Base-by-base conservation (phyloP, 1,140 invertebrate genomes). In the Centruroides vittatus region DNA sequence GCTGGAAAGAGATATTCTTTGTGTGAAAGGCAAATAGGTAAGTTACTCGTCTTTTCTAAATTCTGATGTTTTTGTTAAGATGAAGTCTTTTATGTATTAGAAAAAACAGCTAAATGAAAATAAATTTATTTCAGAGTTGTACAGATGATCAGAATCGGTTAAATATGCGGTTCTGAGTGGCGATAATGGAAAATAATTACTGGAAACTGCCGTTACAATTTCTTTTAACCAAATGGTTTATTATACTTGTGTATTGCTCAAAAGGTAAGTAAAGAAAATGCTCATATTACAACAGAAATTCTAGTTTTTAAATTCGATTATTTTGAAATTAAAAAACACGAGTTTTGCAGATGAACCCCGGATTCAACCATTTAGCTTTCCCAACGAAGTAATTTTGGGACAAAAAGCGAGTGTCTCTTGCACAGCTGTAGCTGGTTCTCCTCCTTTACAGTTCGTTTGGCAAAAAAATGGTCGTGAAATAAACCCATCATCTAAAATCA, bases 361-460 rank as follows among this genome's bases (percentile, higher is more conserved):
- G 47, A 64, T 64, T 36, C 62, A 64, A 36, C 54, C 59, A 34
- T 64, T 64, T 51, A 58, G 10, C 34, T 64, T 61, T 35, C 62
- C 62, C 41, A 48, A 47, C 9, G 49, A 61, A 10, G 58, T 61
- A 3, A 50, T 58, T 13, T 35, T 64, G 48, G 62, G 62, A 35
- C 51, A 60, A 50, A 64, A 64, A 49, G 62, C 56, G 7, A 64
- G 57, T 47, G 59, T 35, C 12, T 0, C 55, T 11, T 64, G 62
- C 6, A 64, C 59, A 35, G 59, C 58, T 5, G 47, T 59, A 56
- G 49, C 54, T 1, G 61, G 61, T 46, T 48, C 46, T 56, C 53
- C 48, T 8, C 61, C 61, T 35, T 10, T 63, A 13, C 41, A 56
- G n/a, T 63, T 63, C 35, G 36, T 47, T 47, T 63, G 61, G 61